These are phyloP conservation scores for Pteruthius melanotis DNA, from an alignment of 2,113 vertebrate genomes.

Conservation along the genomic window DNA sequence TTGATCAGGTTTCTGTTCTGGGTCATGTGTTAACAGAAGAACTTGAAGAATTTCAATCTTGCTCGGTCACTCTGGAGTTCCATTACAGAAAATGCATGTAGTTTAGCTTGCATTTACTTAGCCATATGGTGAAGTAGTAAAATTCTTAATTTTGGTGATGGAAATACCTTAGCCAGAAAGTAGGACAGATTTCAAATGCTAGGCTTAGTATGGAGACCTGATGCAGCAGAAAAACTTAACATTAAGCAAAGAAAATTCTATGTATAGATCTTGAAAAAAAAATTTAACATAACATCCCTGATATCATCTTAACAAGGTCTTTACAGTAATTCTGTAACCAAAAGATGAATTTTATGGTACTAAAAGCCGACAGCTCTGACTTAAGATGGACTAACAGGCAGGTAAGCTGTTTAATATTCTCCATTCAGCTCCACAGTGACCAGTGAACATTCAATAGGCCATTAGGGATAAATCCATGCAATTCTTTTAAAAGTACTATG, in stretches of 20 bases:
- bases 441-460: background rate
- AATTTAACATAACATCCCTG: background rate
- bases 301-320: background rate
- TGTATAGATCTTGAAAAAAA: background rate
- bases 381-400: background rate
- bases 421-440: background rate
- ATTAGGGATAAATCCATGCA: background rate
- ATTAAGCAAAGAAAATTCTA: background rate
- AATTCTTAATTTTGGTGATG: background rate
- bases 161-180: background rate
- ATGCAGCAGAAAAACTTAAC: background rate
- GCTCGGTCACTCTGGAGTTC: background rate
- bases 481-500: background rate
- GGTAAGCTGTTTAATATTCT: background rate
- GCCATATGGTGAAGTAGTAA: background rate
- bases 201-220: background rate
- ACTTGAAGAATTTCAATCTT: background rate
- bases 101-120: background rate
- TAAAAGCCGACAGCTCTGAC: background rate
- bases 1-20: background rate
- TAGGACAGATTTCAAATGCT: background rate
- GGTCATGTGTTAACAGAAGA: background rate
- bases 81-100: background rate
- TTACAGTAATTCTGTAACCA: background rate
- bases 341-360: background rate